Conservation (phyloP, 2,113 vertebrate species). For the Arenaria interpres region DNA sequence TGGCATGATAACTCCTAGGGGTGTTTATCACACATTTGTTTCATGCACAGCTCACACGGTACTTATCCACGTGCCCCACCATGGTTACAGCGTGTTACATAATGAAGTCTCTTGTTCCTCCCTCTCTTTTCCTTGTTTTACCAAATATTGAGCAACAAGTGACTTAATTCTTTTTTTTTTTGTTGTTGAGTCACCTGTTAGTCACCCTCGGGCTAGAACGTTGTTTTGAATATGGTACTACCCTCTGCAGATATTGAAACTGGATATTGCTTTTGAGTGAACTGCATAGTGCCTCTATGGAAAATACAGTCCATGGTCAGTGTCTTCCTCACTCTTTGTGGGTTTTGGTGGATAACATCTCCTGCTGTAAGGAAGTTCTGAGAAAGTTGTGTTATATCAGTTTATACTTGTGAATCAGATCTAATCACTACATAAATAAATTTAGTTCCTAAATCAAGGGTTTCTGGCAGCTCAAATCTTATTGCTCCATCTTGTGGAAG, state of each 20-base stretch:
- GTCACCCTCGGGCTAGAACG: background rate
- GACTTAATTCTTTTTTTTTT: background rate
- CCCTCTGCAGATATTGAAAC: background rate
- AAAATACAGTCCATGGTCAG: background rate
- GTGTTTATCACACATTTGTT: background rate
- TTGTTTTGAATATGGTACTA: background rate
- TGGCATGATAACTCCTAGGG: background rate
- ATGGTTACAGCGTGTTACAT: background rate
- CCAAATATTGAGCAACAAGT: background rate
- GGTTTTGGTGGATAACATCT: background rate
- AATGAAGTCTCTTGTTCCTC: background rate
- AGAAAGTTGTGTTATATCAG: background rate
- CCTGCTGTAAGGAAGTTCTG: background rate
- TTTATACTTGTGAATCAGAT: background rate
- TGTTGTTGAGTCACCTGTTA: background rate
- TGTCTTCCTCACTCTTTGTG: background rate
- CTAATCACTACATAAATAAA: conserved; percentile 1
- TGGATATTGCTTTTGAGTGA: background rate
- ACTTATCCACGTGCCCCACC: background rate
- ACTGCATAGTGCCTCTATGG: background rate
- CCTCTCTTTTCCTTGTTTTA: background rate
- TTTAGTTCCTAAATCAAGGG: background rate
- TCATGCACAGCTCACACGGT: background rate
- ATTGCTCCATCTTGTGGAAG: conserved; percentile 78
- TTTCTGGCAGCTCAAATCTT: conserved; percentile 4